Percentiles rank a stretch among this genome's conserved stretches.
Evolutionary conservation across 2,888 invertebrate species (phyloP).

Genomic region (Pachydiplax longipennis): DNA sequence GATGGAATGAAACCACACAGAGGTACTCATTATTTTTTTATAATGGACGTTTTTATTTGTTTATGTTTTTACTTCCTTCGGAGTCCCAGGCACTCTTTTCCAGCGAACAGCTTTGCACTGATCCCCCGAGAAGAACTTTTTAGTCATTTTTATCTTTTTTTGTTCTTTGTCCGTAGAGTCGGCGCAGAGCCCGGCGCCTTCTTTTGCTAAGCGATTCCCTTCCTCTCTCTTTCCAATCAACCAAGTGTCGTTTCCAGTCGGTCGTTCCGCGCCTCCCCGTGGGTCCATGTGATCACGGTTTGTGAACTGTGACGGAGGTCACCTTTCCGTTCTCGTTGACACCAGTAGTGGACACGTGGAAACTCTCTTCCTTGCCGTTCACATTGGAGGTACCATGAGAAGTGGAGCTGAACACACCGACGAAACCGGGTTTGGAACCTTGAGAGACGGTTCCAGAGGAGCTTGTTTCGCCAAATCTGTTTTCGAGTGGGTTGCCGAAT

Average conservation of each 20-base stretch:
- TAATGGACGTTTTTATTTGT: too few species aligned
- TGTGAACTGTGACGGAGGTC: constrained; percentile 65
- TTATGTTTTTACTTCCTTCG: too few species aligned
- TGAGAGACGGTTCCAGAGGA: background rate
- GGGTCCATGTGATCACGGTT: background rate
- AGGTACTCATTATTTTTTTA: too few species aligned
- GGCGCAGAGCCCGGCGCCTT: background rate
- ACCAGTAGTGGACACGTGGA: constrained; percentile 69
- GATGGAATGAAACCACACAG: too few species aligned
- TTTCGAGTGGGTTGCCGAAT: background rate
- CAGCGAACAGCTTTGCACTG: too few species aligned
- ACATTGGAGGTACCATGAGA: constrained; percentile 66
- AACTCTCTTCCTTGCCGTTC: constrained; percentile 66
- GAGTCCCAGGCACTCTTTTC: too few species aligned
- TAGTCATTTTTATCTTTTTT: background rate
- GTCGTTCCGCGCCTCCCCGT: background rate
- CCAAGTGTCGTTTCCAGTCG: too few species aligned
- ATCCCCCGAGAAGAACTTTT: too few species aligned
- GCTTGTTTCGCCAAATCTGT: constrained; percentile 1
- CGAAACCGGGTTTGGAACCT: constrained; percentile 56
- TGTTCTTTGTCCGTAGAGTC: background rate
- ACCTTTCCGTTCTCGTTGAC: constrained; percentile 75
- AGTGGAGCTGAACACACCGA: constrained; percentile 72
- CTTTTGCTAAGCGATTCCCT: background rate
- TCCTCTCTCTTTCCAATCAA: background rate